Conservation (phyloP, 2,113 vertebrate species). For the Elephas maximus region DNA sequence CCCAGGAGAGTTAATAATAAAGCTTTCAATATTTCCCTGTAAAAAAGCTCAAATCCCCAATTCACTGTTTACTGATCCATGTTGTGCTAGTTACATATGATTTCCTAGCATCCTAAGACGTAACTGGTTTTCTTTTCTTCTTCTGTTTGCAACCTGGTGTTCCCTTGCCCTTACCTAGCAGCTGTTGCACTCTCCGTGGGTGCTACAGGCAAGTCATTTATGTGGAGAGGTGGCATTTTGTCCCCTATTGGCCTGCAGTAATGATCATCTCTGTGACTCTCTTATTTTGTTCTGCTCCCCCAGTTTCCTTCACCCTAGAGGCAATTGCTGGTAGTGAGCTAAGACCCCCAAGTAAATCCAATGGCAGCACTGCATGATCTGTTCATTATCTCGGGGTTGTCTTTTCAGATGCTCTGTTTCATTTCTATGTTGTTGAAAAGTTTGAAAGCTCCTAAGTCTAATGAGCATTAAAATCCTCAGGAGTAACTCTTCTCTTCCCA, state of each 20-base stretch:
- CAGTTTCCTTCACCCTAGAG: slow-evolving; percentile 3
- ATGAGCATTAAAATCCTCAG: slow-evolving; percentile 80
- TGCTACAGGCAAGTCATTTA: neutral
- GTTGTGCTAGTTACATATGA: neutral
- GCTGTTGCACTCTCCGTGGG: fast-evolving
- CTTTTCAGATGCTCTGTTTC: slow-evolving; percentile 75
- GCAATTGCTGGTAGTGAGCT: slow-evolving; percentile 14
- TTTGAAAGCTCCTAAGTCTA: slow-evolving; percentile 75
- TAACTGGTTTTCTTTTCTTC: fast-evolving
- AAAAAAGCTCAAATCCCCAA: neutral
- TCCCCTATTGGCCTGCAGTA: neutral
- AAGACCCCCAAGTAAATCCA: slow-evolving; percentile 59
- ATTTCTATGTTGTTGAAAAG: slow-evolving; percentile 39
- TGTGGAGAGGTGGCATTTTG: fast-evolving
- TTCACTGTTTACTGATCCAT: neutral
- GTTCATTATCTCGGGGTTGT: slow-evolving; percentile 46
- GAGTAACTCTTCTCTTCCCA: slow-evolving; percentile 69
- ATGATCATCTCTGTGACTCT: neutral
- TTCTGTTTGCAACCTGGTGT: neutral
- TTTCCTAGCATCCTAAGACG: neutral
- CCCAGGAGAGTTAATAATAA: neutral
- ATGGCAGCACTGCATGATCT: slow-evolving; percentile 19
- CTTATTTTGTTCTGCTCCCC: neutral
- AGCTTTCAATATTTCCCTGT: neutral
- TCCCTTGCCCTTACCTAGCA: neutral